These are phyloP conservation scores for Meloidogyne floridensis DNA, from an alignment of 1,140 invertebrate species.

Conservation along the genomic window DNA sequence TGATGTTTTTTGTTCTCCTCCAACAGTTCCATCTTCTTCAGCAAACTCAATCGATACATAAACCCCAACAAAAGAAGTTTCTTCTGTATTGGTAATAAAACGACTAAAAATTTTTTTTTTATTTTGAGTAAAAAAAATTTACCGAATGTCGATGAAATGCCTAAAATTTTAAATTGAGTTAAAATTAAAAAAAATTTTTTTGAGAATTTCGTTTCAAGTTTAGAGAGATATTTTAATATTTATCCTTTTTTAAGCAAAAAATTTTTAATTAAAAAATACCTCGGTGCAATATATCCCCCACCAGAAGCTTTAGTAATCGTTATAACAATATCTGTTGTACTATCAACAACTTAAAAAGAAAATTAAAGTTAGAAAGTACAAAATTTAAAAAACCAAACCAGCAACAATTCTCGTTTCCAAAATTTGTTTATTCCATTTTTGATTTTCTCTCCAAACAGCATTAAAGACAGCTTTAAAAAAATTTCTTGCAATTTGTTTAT, in stretches of 20 bases:
- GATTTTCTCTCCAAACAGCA: constrained; percentile 39
- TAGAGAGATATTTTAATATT: no score
- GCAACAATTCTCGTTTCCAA: constrained; percentile 32
- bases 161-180: not conserved
- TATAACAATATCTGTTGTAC: constrained; percentile 31
- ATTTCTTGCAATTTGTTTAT: not conserved
- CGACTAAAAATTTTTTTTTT: constrained; percentile 9
- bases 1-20: not conserved
- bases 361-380: not conserved
- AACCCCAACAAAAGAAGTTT: constrained; percentile 31
- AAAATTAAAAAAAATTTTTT: constrained; percentile 8
- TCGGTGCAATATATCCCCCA: constrained; percentile 35
- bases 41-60: constrained; percentile 39
- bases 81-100: constrained; percentile 13
- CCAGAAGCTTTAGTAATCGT: constrained; percentile 27
- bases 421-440: constrained; percentile 42
- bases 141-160: constrained; percentile 30
- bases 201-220: not conserved
- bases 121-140: not conserved
- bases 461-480: constrained; percentile 22
- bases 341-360: constrained; percentile 24
- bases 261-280: not conserved
- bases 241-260: no score
- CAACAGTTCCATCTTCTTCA: constrained; percentile 13
- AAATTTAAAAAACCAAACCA: constrained; percentile 19